These are phyloP conservation scores for Chromoteleia sp. DNA, from an alignment of 2,888 invertebrate species.

Conservation along the genomic window DNA sequence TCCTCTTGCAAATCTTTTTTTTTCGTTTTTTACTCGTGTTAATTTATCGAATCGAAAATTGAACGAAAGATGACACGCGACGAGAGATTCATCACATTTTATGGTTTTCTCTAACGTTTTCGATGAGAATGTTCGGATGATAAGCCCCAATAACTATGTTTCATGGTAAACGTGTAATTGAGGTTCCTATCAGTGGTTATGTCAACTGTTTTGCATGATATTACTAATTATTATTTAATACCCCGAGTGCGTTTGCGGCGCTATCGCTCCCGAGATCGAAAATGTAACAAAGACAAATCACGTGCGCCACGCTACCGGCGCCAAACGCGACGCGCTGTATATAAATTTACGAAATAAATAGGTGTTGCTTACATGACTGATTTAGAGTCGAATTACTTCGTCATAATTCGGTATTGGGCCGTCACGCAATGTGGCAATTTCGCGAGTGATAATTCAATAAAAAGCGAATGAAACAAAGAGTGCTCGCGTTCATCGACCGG, in stretches of 20 bases:
- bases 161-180: slow-evolving; percentile 62
- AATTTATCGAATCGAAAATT: not conserved
- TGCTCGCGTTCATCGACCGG: slow-evolving; percentile 15
- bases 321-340: slow-evolving; percentile 18
- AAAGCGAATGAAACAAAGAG: slow-evolving; percentile 24
- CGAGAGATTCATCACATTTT: slow-evolving; percentile 24
- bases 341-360: slow-evolving; percentile 65
- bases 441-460: slow-evolving; percentile 47
- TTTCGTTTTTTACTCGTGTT: not conserved
- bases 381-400: slow-evolving; percentile 54
- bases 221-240: slow-evolving; percentile 70
- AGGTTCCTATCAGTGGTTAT: slow-evolving; percentile 67
- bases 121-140: slow-evolving; percentile 34
- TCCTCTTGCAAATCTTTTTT: not conserved
- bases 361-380: slow-evolving; percentile 65
- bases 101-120: slow-evolving; percentile 34
- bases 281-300: slow-evolving; percentile 69
- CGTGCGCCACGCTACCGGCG: slow-evolving; percentile 48
- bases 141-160: slow-evolving; percentile 63
- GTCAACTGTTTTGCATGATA: slow-evolving; percentile 70
- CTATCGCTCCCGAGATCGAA: slow-evolving; percentile 61
- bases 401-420: slow-evolving; percentile 37
- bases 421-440: slow-evolving; percentile 49
- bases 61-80: not conserved
- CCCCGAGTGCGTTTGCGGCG: slow-evolving; percentile 46